phyloP scores from a whole-genome alignment of 64 coral and sea anemone species.

The Montipora capricornis region DNA sequence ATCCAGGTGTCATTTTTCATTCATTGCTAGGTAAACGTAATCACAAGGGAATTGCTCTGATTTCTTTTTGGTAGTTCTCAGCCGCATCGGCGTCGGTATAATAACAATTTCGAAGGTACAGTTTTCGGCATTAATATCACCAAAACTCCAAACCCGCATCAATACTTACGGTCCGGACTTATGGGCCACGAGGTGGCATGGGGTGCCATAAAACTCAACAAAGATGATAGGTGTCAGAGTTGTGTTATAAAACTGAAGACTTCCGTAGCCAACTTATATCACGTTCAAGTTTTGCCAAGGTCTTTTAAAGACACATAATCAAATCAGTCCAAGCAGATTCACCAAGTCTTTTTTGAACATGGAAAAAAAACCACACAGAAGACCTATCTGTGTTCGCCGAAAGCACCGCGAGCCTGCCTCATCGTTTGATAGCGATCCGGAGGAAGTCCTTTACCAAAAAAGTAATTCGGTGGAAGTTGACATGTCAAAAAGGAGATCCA shows the following conservation, averaged over 20 bases:
- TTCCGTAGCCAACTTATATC: not conserved
- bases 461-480: not conserved
- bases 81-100: not conserved
- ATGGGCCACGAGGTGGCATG: not conserved
- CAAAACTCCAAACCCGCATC: not conserved
- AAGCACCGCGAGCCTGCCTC: not conserved
- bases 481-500: not conserved
- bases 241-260: not conserved
- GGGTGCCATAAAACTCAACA: too few species aligned
- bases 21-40: too few species aligned
- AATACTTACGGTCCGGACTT: not conserved
- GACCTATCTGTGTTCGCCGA: slow-evolving; percentile 3
- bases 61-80: slow-evolving; percentile 10
- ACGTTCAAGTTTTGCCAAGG: not conserved
- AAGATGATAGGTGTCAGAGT: not conserved
- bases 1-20: too few species aligned
- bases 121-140: not conserved
- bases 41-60: slow-evolving; percentile 6
- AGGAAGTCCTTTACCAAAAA: not conserved
- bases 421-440: not conserved
- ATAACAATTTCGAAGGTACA: slow-evolving; percentile 2
- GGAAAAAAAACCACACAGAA: slow-evolving; percentile 2
- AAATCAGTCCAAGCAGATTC: not conserved
- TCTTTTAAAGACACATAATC: not conserved
- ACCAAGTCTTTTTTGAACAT: not conserved